Evolutionary conservation across 2,113 vertebrate species (phyloP).

Genomic region (Lipophrys pholis): DNA sequence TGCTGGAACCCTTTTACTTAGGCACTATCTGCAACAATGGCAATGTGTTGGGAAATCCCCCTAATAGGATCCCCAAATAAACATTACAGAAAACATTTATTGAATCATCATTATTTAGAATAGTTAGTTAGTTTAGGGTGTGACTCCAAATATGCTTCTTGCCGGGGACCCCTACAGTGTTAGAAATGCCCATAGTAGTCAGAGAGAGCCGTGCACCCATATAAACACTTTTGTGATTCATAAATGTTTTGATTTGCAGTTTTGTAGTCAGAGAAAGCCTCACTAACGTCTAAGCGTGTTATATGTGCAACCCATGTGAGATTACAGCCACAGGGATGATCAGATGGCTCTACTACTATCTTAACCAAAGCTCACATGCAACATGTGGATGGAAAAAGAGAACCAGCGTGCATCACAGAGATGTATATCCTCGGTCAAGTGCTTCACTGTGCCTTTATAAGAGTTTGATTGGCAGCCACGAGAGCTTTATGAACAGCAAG

Average conservation of each 20-base stretch:
- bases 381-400: slow-evolving; percentile 24
- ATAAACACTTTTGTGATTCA: background rate
- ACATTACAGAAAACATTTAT: no score
- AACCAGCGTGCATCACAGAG: slow-evolving; percentile 2
- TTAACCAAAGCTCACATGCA: slow-evolving; percentile 33
- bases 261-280: slow-evolving; percentile 1
- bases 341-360: slow-evolving; percentile 17
- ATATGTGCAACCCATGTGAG: background rate
- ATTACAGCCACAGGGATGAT: slow-evolving; percentile 25
- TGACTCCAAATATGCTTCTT: no score
- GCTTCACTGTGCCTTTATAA: slow-evolving; percentile 55
- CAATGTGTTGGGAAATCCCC: no score
- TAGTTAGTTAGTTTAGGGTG: no score
- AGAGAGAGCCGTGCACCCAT: background rate
- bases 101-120: no score
- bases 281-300: slow-evolving; percentile 14
- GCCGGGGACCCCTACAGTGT: no score
- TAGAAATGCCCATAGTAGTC: no score
- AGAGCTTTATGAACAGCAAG: slow-evolving; percentile 48
- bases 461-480: slow-evolving; percentile 70
- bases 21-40: no score
- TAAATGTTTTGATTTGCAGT: slow-evolving; percentile 5
- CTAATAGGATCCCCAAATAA: no score
- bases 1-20: no score
- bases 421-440: slow-evolving; percentile 54